phyloP scores from a whole-genome alignment of 2,888 invertebrate species.

The Dermolepida albohirtum region DNA sequence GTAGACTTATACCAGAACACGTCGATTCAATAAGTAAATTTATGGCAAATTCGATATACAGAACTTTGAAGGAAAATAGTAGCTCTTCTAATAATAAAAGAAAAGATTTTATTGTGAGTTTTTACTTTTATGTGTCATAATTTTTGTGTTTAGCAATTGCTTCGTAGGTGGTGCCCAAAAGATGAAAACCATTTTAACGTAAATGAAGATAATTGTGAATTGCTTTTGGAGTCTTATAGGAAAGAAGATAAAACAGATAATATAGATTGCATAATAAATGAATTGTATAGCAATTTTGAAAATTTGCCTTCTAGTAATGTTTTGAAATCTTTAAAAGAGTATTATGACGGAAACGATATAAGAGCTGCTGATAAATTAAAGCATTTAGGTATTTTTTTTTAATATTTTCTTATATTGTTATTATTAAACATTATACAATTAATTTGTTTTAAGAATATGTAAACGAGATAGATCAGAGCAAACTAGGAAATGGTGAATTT shows the following conservation, averaged over 20 bases:
- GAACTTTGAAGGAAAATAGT: slow-evolving; percentile 28
- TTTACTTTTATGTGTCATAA: background rate
- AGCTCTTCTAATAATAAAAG: slow-evolving; percentile 16
- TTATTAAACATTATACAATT: too few relatives aligned
- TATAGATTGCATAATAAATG: background rate
- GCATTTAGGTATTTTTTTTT: slow-evolving; percentile 3
- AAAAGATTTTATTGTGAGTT: slow-evolving; percentile 33
- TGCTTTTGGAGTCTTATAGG: slow-evolving; percentile 6
- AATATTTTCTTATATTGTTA: background rate
- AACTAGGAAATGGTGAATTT: slow-evolving; percentile 23
- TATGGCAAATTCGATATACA: slow-evolving; percentile 17
- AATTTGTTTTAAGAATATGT: slow-evolving; percentile 10
- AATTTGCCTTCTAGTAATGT: slow-evolving; percentile 10
- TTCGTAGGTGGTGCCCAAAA: slow-evolving; percentile 31
- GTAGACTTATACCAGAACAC: slow-evolving; percentile 32
- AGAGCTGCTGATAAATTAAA: background rate
- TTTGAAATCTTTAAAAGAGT: background rate
- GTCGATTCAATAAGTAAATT: slow-evolving; percentile 33
- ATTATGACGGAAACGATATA: slow-evolving; percentile 13
- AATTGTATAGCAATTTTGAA: slow-evolving; percentile 14
- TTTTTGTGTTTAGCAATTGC: slow-evolving; percentile 20
- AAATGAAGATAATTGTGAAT: slow-evolving; percentile 17
- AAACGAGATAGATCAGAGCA: slow-evolving; percentile 2
- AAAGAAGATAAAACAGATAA: background rate
- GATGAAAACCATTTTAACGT: slow-evolving; percentile 30